phyloP scores from a whole-genome alignment of 92 coral and sea anemone species.

The Parazoanthus darwini region DNA sequence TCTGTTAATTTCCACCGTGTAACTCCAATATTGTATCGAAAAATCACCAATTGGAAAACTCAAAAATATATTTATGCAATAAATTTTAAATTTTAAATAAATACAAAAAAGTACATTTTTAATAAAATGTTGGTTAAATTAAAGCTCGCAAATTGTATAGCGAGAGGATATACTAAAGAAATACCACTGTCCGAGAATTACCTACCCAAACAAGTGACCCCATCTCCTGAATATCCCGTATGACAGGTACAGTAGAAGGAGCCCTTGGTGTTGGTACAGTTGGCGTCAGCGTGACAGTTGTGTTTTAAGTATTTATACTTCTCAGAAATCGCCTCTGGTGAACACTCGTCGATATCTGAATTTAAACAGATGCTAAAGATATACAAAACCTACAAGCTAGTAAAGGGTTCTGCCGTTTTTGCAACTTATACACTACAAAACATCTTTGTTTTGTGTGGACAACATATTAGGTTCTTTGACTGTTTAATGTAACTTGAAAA shows the following conservation, averaged over 20 bases:
- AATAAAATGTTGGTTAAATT: background rate
- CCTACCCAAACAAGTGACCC: conserved; percentile 77
- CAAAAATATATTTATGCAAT: too few species aligned
- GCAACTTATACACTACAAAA: background rate
- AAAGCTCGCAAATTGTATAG: background rate
- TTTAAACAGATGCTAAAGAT: background rate
- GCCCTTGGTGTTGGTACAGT: conserved; percentile 79
- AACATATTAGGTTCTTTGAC: background rate
- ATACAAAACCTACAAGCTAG: background rate
- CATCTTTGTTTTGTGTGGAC: too few species aligned
- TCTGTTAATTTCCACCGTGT: too few species aligned
- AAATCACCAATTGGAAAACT: too few species aligned
- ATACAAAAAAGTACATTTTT: background rate
- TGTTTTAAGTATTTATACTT: conserved; percentile 46
- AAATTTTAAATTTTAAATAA: background rate
- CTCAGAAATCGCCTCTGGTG: background rate
- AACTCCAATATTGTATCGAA: too few species aligned
- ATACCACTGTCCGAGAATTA: too few species aligned
- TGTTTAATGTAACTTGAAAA: background rate
- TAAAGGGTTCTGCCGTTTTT: too few species aligned
- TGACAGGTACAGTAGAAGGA: conserved; percentile 76
- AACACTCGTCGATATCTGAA: conserved; percentile 6
- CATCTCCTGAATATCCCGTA: conserved; percentile 84
- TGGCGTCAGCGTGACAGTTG: conserved; percentile 73
- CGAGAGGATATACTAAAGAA: background rate